Base-by-base conservation (phyloP, 2,888 invertebrate genomes). In the Melanargia galathea region DNA sequence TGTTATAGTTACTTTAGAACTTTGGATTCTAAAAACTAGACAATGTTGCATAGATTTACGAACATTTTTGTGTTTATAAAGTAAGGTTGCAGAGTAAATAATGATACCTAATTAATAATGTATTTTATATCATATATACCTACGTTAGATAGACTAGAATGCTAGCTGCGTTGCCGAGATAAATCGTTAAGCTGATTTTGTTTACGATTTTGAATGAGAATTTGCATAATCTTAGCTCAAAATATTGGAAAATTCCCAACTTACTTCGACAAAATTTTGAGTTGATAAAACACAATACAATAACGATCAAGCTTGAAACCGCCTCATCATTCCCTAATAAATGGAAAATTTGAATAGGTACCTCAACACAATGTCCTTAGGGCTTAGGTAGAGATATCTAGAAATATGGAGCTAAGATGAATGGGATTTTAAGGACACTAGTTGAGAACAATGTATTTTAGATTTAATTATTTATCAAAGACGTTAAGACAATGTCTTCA, bases 171-270 rank as follows among this genome's bases (percentile, higher is more conserved):
- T 40, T n/a, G 2, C n/a, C 40, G 40, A 18, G 20, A 2, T 45
- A 20, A 45, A 8, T 2, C 45, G 45, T 16, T 45, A 10, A 45
- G 20, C 18, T 16, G 45, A 11, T 45, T 45, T 45, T 20, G 20
- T 11, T 45, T 45, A 10, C 45, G 10, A 20, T 6, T 43, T 43
- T 16, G 11, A 45, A 45, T 20, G 20, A 20, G 22, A 20, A 20
- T 45, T 45, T 45, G 11, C 45, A 22, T 45, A 45, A 45, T 18
- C 45, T 18, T 20, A 20, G 20, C 45, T 45, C 20, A 45, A 45
- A 45, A 11, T 45, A 45, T 45, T 45, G 20, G 10, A 45, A 45
- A 11, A 8, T 45, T 20, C 45, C 20, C 10, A 10, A 20, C 2
- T 45, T 45, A 45, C 20, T 20, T 45, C 45, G 2, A 20, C 8